Evolutionary conservation across 2,113 vertebrate species (phyloP), one percentile per base, ranked within the genome.

Genomic region (Gallinago undulata): DNA sequence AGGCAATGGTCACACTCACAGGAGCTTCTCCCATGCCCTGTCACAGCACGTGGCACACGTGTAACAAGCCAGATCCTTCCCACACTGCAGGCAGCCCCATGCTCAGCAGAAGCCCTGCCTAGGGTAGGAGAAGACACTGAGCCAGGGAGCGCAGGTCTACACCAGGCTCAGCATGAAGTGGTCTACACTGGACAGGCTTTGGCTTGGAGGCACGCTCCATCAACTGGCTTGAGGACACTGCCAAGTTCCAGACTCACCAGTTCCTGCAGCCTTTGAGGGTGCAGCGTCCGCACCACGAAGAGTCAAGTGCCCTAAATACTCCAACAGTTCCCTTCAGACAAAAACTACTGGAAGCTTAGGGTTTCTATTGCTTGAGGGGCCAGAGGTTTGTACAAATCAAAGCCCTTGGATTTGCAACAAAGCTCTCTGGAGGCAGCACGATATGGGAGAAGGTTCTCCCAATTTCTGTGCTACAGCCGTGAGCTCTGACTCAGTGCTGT

Each of bases 401-500:
- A 95, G 70, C 62, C 7, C n/a, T 59, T 10, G 27, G 62, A 57
- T 41, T 15, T 55, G 67, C 64, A 80, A 35, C 30, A 22, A 25
- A 68, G 70, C 41, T 47, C 64, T 89, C 68, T 30, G 73, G 63
- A 91, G 45, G 53, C 9, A 1, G 60, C 70, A 45, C 2, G 4
- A n/a, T 8, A 31, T 66, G 8, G 0, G 62, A 85, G 73, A 72
- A 91, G 80, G 68, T 70, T 56, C 63, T 88, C 60, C 82, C 1
- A 9, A 33, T 59, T 82, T 86, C 87, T 43, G n/a, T 48, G 14
- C 79, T 62, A 7, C 87, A 85, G 83, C 74, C 84, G 69, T 0
- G 35, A 84, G 74, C 74, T 94, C 84, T 85, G 90, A 94, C 91
- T 95, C 89, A 80, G 89, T 57, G 11, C 66, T 59, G 37, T 43